Percentiles rank a stretch among this genome's conserved stretches.
Conservation (phyloP, 2,113 vertebrate species). For the Corythornis madagascariensis region DNA sequence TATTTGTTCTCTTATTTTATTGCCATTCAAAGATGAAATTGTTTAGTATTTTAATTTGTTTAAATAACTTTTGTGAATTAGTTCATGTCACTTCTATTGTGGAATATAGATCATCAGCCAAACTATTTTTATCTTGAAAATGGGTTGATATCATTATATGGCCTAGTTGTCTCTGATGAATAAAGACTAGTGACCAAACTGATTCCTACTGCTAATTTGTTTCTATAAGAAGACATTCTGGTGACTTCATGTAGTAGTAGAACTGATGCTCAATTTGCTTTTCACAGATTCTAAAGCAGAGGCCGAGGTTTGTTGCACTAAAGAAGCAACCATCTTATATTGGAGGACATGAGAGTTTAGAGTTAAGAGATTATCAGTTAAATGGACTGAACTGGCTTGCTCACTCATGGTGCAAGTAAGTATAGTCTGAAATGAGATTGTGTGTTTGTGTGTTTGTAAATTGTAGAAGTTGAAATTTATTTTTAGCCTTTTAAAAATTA, state of each 20-base stretch:
- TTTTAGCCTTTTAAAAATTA: neutral
- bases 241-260: neutral
- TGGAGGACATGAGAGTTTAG: conserved; percentile 86
- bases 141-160: neutral
- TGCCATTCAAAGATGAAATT: neutral
- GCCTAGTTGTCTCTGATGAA: neutral
- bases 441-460: neutral
- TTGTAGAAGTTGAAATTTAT: neutral
- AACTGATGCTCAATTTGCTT: neutral
- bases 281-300: conserved; percentile 91
- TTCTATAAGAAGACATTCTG: neutral
- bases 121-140: conserved; percentile 14
- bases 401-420: conserved; percentile 99
- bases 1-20: conserved; percentile 10
- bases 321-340: conserved; percentile 95
- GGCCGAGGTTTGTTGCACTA: conserved; percentile 92
- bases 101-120: neutral
- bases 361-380: conserved; percentile 96
- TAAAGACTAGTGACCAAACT: conserved; percentile 1
- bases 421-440: neutral
- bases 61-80: conserved; percentile 15
- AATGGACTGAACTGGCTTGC: conserved; percentile 98
- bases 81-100: neutral
- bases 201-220: neutral
- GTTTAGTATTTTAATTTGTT: conserved; percentile 16